Conservation (phyloP, 1,140 invertebrate species). For the Drosophila burlai region DNA sequence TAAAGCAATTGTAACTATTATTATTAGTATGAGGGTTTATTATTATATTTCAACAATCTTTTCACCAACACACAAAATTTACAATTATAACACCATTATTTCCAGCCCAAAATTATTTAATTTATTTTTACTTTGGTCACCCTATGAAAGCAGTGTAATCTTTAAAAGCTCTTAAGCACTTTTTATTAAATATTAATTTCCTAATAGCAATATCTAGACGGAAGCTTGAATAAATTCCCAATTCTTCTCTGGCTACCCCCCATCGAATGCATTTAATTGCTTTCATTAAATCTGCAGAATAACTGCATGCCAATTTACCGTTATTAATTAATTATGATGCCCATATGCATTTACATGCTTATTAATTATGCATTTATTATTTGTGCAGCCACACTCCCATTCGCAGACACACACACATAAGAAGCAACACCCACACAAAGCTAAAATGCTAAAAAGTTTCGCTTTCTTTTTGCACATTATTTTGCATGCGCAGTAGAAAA, state of each 20-base stretch:
- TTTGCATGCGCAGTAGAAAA: conserved; percentile 79
- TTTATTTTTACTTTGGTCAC: background rate
- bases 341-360: conserved; percentile 48
- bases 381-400: background rate
- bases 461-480: conserved; percentile 82
- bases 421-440: conserved; percentile 19
- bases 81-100: too few relatives aligned
- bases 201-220: background rate
- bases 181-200: background rate
- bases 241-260: background rate
- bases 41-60: too few relatives aligned
- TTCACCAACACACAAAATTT: too few relatives aligned
- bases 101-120: background rate
- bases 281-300: conserved; percentile 37
- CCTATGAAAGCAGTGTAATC: background rate
- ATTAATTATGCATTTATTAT: conserved; percentile 58
- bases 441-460: conserved; percentile 63
- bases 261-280: conserved; percentile 33
- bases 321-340: conserved; percentile 64
- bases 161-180: background rate
- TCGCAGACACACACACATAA: conserved; percentile 6
- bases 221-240: background rate
- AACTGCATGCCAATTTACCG: conserved; percentile 51
- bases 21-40: too few relatives aligned
- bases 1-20: too few relatives aligned